Base-by-base conservation (phyloP, 1,140 invertebrate genomes). In the Papilio xuthus region DNA sequence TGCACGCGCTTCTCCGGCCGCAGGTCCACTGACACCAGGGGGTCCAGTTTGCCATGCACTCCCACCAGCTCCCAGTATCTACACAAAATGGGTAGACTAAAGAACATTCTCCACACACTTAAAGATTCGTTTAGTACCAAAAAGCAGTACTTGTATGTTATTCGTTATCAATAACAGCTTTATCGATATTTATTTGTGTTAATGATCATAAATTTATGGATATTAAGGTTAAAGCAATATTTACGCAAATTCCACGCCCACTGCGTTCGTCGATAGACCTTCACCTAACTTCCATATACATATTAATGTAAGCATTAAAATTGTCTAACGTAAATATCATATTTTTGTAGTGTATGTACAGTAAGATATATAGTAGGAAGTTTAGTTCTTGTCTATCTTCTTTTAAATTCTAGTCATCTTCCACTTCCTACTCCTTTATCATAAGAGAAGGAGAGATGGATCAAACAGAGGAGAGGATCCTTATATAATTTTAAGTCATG, bases 11-110 rank as follows among this genome's bases (percentile, higher is more conserved):
- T 98, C 88, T 98, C 97, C 7, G 97, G 97, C 83, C 96, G 95
- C 73, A 98, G 94, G 94, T 98, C 97, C 37, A 99, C 96, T 82
- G 97, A 96, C 50, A 98, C 97, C 83, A 98, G 94, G 4, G 97
- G 97, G 93, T 98, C 97, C 71, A 98, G 94, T 92, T 98, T 97
- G 77, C 98, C 98, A 88, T 98, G 97, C 82, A 97, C 96, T 41
- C 95, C 95, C 44, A 97, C 95, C 47, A 98, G 93, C 91, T 98
- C 97, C 85, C 95, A 95, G 88, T 98, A 98, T 84, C 97, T 97
- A 85, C 78, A 82, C 13, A 18, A 28, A 4, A 28, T 28, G 13
- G 18, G 50, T 67, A 28, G 10, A 67, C 4, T 15, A 7, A 28
- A 7, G 26, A 79, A n/a, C 20, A 44, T 41, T 12, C 18, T 9